Conservation (phyloP, 1,140 invertebrate genomes). For the Drosophila lacteicornis region DNA sequence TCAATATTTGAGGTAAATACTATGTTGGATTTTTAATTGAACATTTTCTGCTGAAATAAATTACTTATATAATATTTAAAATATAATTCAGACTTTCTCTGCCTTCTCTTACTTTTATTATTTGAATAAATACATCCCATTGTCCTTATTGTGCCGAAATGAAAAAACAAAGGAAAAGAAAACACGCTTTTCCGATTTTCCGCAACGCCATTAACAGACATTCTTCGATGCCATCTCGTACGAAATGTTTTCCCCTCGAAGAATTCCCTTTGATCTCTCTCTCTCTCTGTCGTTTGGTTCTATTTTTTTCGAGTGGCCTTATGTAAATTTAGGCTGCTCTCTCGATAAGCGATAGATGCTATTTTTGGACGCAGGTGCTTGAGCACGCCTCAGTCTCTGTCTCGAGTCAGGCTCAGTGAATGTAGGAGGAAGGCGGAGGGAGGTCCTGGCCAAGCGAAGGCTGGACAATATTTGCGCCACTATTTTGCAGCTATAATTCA, state of each 20-base stretch:
- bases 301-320: slow-evolving; percentile 12
- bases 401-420: background rate
- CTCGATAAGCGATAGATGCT: slow-evolving; percentile 43
- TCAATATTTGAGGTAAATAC: background rate
- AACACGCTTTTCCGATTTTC: background rate
- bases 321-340: slow-evolving; percentile 47
- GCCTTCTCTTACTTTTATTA: background rate
- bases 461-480: slow-evolving; percentile 42
- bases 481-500: slow-evolving; percentile 73
- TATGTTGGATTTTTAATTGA: background rate
- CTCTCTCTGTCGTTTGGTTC: background rate
- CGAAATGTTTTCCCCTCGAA: background rate
- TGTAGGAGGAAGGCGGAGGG: background rate
- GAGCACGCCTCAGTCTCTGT: slow-evolving; percentile 33
- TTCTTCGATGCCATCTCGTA: slow-evolving; percentile 14
- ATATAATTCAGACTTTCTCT: background rate
- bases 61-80: background rate
- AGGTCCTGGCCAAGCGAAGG: slow-evolving; percentile 1
- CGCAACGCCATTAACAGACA: slow-evolving; percentile 15
- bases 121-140: background rate
- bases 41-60: too few species aligned
- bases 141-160: background rate
- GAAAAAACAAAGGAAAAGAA: background rate
- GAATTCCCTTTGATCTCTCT: slow-evolving; percentile 43
- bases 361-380: slow-evolving; percentile 38